These are phyloP conservation scores for Acrobasis consociella DNA, from an alignment of 2,888 invertebrate species.

Conservation along the genomic window DNA sequence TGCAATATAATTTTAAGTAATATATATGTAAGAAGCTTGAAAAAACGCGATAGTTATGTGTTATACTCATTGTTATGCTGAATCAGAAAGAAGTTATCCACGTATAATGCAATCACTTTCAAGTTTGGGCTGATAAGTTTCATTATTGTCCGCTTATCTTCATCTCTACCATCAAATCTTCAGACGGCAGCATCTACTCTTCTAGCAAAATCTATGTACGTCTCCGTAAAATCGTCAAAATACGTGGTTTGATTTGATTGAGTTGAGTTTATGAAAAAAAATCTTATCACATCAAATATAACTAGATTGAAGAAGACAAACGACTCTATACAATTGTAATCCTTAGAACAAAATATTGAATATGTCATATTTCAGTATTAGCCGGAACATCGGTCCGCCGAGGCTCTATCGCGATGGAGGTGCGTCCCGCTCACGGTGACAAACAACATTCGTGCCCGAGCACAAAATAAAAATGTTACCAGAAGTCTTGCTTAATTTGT, in stretches of 20 bases:
- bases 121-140: too few species aligned
- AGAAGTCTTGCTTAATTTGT: background rate
- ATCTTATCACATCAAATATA: background rate
- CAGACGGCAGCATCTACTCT: too few species aligned
- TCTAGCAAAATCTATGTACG: too few species aligned
- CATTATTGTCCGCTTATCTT: too few species aligned
- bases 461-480: background rate
- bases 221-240: too few species aligned
- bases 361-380: slow-evolving; percentile 62
- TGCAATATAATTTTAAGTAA: too few species aligned
- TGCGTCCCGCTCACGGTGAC: slow-evolving; percentile 56
- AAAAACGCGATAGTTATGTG: too few species aligned
- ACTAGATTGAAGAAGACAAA: slow-evolving; percentile 6
- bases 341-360: slow-evolving; percentile 49
- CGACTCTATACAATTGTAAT: slow-evolving; percentile 30
- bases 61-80: too few species aligned
- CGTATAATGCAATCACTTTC: too few species aligned
- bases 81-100: background rate
- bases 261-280: background rate
- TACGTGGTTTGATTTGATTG: background rate
- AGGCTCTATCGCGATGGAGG: slow-evolving; percentile 63
- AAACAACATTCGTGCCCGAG: slow-evolving; percentile 72
- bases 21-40: too few species aligned
- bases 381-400: slow-evolving; percentile 42
- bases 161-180: too few species aligned